A percentile compares a stretch with the other conserved stretches of the same genome.
These are phyloP conservation scores for Junonia oenone DNA, from an alignment of 2,888 invertebrate species.

Conservation along the genomic window DNA sequence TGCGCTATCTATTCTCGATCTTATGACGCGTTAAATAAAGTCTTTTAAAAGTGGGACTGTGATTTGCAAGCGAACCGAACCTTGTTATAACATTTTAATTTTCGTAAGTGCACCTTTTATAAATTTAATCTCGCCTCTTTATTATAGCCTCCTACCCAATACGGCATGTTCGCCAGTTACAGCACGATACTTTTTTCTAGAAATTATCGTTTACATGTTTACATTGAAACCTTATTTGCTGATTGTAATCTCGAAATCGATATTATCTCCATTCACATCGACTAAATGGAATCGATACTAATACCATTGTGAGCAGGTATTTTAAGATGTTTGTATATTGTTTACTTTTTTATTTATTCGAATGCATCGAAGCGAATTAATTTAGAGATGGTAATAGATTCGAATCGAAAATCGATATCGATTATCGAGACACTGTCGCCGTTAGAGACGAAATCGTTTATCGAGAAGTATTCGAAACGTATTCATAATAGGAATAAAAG, in stretches of 20 bases:
- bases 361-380: slow-evolving; percentile 40
- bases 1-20: slow-evolving; percentile 39
- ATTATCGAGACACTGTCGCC: slow-evolving; percentile 1
- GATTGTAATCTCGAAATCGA: slow-evolving; percentile 53
- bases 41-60: not conserved
- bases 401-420: slow-evolving; percentile 29
- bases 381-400: slow-evolving; percentile 39
- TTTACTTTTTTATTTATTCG: slow-evolving; percentile 34
- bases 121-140: slow-evolving; percentile 46
- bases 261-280: slow-evolving; percentile 59
- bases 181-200: slow-evolving; percentile 26
- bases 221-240: slow-evolving; percentile 42
- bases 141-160: slow-evolving; percentile 34
- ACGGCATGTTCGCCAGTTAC: slow-evolving; percentile 24
- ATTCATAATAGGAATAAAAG: slow-evolving; percentile 46
- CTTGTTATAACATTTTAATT: slow-evolving; percentile 61
- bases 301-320: slow-evolving; percentile 45
- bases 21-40: slow-evolving; percentile 34
- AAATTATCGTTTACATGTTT: slow-evolving; percentile 5
- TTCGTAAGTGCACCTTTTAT: slow-evolving; percentile 61
- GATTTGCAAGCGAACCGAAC: slow-evolving; percentile 13
- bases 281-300: slow-evolving; percentile 52
- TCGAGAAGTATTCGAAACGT: slow-evolving; percentile 29
- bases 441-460: slow-evolving; percentile 20
- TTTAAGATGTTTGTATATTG: slow-evolving; percentile 44